Conservation (phyloP, 2,113 vertebrate species). For the Sigmodon hispidus region DNA sequence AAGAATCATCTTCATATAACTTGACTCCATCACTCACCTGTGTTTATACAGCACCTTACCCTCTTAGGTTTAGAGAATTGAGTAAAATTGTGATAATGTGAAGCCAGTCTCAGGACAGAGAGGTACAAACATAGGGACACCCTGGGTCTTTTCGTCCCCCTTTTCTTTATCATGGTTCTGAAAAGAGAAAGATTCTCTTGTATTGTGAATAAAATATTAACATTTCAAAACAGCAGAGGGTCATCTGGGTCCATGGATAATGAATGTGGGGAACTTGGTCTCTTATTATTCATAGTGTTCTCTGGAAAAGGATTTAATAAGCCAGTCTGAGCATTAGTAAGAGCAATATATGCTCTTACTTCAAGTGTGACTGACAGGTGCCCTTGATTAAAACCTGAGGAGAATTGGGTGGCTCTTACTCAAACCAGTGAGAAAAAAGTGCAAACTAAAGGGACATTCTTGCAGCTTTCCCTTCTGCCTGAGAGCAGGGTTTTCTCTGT, state of each 20-base stretch:
- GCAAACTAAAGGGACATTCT: background rate
- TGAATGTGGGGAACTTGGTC: background rate
- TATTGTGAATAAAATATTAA: background rate
- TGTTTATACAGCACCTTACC: accelerated
- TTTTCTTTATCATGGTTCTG: background rate
- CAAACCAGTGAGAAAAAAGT: background rate
- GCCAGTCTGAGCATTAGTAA: background rate
- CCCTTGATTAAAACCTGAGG: background rate
- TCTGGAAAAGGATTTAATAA: background rate
- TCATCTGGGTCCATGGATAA: background rate
- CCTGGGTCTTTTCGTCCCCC: background rate
- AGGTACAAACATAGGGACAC: background rate
- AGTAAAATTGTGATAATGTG: background rate
- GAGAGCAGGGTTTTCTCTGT: background rate
- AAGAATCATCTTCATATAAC: background rate
- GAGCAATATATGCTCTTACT: background rate
- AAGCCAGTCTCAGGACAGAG: background rate
- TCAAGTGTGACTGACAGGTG: background rate
- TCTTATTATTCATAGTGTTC: background rate
- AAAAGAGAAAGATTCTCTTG: background rate
- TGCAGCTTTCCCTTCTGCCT: background rate
- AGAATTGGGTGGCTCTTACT: background rate
- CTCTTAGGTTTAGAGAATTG: background rate
- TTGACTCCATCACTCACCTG: background rate
- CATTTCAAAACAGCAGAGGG: background rate